Conservation (phyloP, 2,113 vertebrate genomes). For the Balaeniceps rex region DNA sequence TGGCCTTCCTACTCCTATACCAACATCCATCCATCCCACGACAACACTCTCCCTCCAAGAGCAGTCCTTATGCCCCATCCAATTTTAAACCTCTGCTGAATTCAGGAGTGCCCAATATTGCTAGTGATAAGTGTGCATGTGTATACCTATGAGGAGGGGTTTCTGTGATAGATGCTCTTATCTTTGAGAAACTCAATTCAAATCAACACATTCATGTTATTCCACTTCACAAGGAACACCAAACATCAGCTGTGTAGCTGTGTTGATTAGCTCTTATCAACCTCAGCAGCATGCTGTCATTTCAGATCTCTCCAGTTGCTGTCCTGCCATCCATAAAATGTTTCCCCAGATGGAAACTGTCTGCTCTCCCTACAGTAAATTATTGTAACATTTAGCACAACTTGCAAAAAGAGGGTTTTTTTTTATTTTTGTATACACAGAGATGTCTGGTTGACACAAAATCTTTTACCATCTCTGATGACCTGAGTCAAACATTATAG, state of each 20-base stretch:
- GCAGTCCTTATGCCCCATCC: background rate
- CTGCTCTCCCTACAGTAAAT: background rate
- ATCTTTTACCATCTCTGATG: background rate
- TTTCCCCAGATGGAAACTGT: background rate
- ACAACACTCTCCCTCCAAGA: background rate
- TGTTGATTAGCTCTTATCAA: slow-evolving; percentile 58
- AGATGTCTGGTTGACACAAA: background rate
- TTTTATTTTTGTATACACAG: background rate
- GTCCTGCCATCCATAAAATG: slow-evolving; percentile 27
- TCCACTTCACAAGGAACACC: background rate
- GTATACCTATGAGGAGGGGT: background rate
- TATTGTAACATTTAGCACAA: background rate
- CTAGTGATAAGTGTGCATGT: background rate
- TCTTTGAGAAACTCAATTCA: slow-evolving; percentile 14
- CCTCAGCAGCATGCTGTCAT: slow-evolving; percentile 19
- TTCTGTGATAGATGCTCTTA: background rate
- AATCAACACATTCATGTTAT: slow-evolving; percentile 33
- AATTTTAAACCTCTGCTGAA: background rate
- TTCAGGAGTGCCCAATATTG: background rate
- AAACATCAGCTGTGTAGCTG: slow-evolving; percentile 6
- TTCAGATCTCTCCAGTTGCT: slow-evolving; percentile 9
- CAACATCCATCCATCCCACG: background rate
- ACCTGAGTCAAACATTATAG: background rate
- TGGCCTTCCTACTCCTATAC: background rate
- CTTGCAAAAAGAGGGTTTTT: background rate